phyloP scores from a whole-genome alignment of 2,113 vertebrate genomes.

The Petaurus breviceps region DNA sequence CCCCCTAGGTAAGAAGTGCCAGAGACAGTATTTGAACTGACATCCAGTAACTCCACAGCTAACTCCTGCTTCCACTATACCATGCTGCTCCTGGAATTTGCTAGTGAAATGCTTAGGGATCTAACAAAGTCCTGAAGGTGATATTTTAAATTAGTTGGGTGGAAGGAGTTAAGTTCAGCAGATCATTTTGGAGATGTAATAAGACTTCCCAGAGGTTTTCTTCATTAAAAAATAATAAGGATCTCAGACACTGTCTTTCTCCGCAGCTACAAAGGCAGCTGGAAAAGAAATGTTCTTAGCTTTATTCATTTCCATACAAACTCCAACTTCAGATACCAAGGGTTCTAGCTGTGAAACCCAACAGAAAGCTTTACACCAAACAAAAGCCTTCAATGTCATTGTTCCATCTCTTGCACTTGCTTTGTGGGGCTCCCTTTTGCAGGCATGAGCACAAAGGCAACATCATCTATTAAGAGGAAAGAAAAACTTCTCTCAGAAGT shows the following conservation, averaged over 20 bases:
- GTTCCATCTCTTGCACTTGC: neutral
- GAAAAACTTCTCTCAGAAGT: neutral
- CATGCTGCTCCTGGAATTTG: slow-evolving; percentile 57
- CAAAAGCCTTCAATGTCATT: neutral
- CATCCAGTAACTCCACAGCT: neutral
- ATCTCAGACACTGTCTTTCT: slow-evolving; percentile 59
- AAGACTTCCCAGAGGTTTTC: slow-evolving; percentile 66
- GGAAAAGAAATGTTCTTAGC: neutral
- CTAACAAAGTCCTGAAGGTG: slow-evolving; percentile 57
- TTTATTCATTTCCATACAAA: neutral
- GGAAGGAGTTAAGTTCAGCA: slow-evolving; percentile 75
- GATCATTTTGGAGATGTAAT: slow-evolving; percentile 65
- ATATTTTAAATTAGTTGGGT: slow-evolving; percentile 59
- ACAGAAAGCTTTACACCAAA: neutral
- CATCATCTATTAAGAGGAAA: neutral
- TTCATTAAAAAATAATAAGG: slow-evolving; percentile 28
- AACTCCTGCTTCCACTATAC: neutral
- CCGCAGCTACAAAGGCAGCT: slow-evolving; percentile 9
- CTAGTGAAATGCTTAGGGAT: slow-evolving; percentile 72
- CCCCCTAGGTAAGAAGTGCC: neutral
- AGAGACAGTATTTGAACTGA: neutral
- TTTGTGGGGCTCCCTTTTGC: accelerated
- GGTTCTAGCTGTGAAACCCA: neutral
- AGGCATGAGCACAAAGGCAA: neutral
- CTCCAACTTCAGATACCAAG: neutral